Evolutionary conservation across 2,113 vertebrate species (phyloP).

Genomic region (Ammodytes dubius): DNA sequence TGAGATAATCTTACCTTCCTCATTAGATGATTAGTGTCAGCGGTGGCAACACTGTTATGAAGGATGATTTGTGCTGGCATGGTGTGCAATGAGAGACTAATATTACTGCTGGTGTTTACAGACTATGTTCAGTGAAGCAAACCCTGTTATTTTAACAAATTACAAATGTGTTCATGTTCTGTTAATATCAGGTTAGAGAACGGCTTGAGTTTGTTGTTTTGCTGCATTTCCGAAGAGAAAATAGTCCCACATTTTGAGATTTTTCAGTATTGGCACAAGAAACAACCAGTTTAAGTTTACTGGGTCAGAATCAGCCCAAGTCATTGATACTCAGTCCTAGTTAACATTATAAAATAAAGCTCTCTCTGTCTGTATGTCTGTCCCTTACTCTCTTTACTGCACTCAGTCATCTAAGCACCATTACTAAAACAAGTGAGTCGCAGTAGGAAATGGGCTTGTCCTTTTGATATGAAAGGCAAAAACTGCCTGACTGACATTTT

Average conservation of each 20-base stretch:
- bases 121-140: background rate
- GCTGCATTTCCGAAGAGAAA: background rate
- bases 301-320: background rate
- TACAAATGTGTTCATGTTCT: background rate
- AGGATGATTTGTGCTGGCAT: background rate
- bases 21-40: slow-evolving; percentile 41
- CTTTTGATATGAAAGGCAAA: too few relatives aligned
- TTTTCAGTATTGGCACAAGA: background rate
- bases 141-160: background rate
- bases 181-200: background rate
- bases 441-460: too few relatives aligned
- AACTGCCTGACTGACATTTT: too few relatives aligned
- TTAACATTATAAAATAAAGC: too few relatives aligned
- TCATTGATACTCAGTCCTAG: too few relatives aligned
- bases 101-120: background rate
- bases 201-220: background rate
- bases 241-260: background rate
- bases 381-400: too few relatives aligned
- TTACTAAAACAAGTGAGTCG: too few relatives aligned
- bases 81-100: background rate
- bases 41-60: slow-evolving; percentile 6
- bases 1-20: slow-evolving; percentile 42
- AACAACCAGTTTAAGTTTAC: background rate
- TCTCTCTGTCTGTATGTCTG: too few relatives aligned
- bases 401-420: too few relatives aligned